A percentile compares a stretch with the other conserved stretches of the same genome.
phyloP scores from a whole-genome alignment of 2,113 vertebrate species.

The Plecturocebus donacophilus region DNA sequence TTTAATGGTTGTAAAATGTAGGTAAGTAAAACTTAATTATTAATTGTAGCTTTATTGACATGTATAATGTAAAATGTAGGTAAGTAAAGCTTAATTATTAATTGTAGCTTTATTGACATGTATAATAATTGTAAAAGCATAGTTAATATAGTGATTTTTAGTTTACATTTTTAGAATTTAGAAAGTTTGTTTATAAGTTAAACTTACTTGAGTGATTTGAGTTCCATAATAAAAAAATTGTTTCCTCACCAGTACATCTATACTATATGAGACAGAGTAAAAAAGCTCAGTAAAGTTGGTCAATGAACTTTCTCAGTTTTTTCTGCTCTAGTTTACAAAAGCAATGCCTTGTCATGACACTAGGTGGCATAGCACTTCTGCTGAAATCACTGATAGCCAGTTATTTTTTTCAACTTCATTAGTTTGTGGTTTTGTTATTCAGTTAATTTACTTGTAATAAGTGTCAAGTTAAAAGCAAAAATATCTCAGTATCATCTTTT shows the following conservation, averaged over 20 bases:
- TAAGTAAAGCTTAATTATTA: background rate
- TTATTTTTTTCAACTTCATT: background rate
- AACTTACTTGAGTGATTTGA: background rate
- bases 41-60: background rate
- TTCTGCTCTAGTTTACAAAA: background rate
- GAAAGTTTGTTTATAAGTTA: conserved; percentile 15
- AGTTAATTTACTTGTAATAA: conserved; percentile 3
- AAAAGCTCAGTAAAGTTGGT: background rate
- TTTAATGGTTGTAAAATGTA: background rate
- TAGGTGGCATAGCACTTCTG: conserved; percentile 55
- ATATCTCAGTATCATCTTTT: background rate
- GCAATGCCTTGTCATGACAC: background rate
- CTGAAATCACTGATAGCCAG: background rate
- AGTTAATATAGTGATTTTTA: background rate
- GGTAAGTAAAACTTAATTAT: background rate
- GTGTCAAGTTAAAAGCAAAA: conserved; percentile 11
- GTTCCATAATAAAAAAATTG: background rate
- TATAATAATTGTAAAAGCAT: background rate
- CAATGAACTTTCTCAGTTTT: background rate
- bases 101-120: background rate
- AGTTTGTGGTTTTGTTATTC: background rate
- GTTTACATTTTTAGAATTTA: background rate
- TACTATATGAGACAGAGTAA: background rate
- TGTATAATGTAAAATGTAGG: too few relatives aligned
- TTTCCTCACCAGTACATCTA: background rate